Evolutionary conservation across 2,888 invertebrate genomes (phyloP).

Genomic region (Limnephilus lunatus): DNA sequence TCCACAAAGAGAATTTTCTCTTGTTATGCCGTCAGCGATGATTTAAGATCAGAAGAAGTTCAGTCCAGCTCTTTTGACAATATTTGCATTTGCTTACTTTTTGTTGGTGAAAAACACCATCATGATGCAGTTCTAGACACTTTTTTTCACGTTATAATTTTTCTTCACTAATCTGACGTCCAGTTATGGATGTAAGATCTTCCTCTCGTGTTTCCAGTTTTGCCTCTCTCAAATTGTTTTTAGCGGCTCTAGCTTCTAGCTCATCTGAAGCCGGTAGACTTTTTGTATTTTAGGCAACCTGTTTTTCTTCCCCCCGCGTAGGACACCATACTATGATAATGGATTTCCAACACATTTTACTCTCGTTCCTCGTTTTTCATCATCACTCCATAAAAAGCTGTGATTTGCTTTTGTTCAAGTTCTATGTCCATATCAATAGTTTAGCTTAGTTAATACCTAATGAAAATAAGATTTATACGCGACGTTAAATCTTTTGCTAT

Average conservation of each 20-base stretch:
- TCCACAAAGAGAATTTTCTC: neutral
- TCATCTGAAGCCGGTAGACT: too few relatives aligned
- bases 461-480: neutral
- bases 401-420: neutral
- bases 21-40: constrained; percentile 30
- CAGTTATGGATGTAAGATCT: neutral
- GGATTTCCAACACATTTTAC: neutral
- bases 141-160: neutral
- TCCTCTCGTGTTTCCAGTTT: neutral
- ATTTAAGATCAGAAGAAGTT: neutral
- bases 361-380: neutral
- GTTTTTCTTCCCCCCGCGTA: too few relatives aligned
- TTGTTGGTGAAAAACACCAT: neutral
- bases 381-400: neutral
- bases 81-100: constrained; percentile 18
- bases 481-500: neutral
- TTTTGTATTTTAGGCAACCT: too few relatives aligned
- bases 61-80: neutral
- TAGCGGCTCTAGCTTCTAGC: too few relatives aligned
- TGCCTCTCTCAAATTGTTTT: too few relatives aligned
- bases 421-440: neutral
- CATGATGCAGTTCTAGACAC: too few relatives aligned
- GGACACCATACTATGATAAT: neutral
- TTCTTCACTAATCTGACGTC: neutral
- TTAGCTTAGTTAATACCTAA: neutral